Conservation (phyloP, 2,113 vertebrate species). For the Rhinolophus sinicus region DNA sequence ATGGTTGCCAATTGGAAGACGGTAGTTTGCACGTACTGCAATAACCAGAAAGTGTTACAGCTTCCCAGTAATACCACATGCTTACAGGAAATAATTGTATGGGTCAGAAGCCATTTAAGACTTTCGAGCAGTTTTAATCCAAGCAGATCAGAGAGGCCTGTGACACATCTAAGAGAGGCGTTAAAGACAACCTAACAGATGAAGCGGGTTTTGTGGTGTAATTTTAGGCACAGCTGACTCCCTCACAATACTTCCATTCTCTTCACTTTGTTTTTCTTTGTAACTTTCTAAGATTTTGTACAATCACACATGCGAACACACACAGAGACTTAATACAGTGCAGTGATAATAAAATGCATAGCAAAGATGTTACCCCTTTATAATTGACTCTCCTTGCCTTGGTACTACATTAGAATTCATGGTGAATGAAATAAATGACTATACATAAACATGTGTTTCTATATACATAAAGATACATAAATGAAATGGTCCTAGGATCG, state of each 20-base stretch:
- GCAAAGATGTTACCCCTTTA: background rate
- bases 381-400: background rate
- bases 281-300: background rate
- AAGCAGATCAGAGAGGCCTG: background rate
- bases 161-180: background rate
- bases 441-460: background rate
- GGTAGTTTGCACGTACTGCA: background rate
- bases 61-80: background rate
- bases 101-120: constrained; percentile 22
- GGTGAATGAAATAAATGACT: background rate
- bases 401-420: background rate
- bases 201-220: background rate
- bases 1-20: background rate
- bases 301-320: background rate
- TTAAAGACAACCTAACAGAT: background rate
- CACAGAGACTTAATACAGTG: background rate
- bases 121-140: constrained; percentile 17
- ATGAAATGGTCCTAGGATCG: background rate
- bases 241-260: background rate
- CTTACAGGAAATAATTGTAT: constrained; percentile 18
- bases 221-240: background rate
- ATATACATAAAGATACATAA: background rate
- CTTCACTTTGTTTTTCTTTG: background rate
- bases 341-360: background rate
- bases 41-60: background rate